Evolutionary conservation across 1,140 invertebrate species (phyloP).

Genomic region (Drosophila teissieri): DNA sequence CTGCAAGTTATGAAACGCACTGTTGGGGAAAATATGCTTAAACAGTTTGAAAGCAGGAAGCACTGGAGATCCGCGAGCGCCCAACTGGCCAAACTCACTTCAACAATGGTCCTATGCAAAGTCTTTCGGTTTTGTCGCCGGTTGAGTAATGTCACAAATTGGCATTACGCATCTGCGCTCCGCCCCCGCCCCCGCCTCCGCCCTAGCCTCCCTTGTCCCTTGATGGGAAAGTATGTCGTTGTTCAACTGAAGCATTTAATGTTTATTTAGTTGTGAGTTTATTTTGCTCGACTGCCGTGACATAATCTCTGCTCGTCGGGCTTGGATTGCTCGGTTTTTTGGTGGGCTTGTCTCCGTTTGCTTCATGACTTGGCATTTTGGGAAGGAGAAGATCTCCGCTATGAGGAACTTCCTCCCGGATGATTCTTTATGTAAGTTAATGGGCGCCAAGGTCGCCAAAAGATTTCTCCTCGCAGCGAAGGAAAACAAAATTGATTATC

Average conservation of each 20-base stretch:
- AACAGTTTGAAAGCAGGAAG: slow-evolving; percentile 20
- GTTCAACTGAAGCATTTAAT: slow-evolving; percentile 74
- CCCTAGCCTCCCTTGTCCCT: slow-evolving; percentile 10
- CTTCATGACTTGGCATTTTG: slow-evolving; percentile 62
- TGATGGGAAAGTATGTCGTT: slow-evolving; percentile 72
- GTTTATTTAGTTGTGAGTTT: slow-evolving; percentile 64
- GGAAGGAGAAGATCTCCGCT: not conserved
- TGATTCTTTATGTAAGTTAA: slow-evolving; percentile 55
- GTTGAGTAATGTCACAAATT: slow-evolving; percentile 73
- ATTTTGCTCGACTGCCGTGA: slow-evolving; percentile 50
- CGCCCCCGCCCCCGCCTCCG: not conserved
- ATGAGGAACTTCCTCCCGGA: slow-evolving; percentile 29
- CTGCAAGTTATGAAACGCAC: slow-evolving; percentile 17
- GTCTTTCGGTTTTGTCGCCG: slow-evolving; percentile 2
- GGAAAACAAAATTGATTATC: slow-evolving; percentile 57
- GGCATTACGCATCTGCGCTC: slow-evolving; percentile 66
- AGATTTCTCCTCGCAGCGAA: slow-evolving; percentile 59
- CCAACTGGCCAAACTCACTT: slow-evolving; percentile 48
- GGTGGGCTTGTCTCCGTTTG: slow-evolving; percentile 8
- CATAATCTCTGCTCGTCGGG: slow-evolving; percentile 61
- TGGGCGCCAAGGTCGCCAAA: slow-evolving; percentile 56
- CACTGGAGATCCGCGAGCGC: not conserved
- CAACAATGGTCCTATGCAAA: slow-evolving; percentile 61
- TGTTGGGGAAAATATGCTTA: not conserved
- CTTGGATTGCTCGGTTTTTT: slow-evolving; percentile 31